These are phyloP conservation scores for Hymenochirus boettgeri DNA, from an alignment of 2,113 vertebrate species.

Conservation along the genomic window DNA sequence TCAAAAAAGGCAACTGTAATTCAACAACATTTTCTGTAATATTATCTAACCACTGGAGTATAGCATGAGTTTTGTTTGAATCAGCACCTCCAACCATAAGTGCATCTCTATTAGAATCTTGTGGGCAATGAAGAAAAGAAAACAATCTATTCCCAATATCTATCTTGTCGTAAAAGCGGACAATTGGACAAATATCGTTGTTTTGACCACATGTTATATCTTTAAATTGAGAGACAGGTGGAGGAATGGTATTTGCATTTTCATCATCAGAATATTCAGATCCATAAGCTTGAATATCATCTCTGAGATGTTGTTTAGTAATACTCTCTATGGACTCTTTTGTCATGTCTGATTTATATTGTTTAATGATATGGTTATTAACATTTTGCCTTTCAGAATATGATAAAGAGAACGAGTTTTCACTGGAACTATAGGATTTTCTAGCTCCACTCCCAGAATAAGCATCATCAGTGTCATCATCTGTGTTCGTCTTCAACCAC, in stretches of 20 bases:
- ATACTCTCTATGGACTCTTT: no score
- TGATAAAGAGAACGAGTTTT: no score
- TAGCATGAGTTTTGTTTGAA: slow-evolving; percentile 4
- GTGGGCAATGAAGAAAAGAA: neutral
- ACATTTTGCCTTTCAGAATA: no score
- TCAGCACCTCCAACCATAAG: neutral
- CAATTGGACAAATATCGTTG: neutral
- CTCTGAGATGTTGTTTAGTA: no score
- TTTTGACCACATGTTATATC: neutral
- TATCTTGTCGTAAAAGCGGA: neutral
- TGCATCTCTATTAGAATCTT: neutral
- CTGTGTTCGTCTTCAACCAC: no score
- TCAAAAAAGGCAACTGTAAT: neutral
- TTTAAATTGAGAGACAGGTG: no score
- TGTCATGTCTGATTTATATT: no score
- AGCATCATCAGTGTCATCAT: neutral
- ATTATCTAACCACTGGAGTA: slow-evolving; percentile 15
- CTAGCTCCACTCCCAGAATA: no score
- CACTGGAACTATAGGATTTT: no score
- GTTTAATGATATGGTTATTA: no score
- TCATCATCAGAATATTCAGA: neutral
- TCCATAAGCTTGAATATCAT: neutral
- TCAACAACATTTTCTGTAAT: neutral
- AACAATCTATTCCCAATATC: neutral
- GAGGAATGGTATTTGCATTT: neutral